A percentile compares a stretch with the other conserved stretches of the same genome.
Conservation (phyloP, 1,140 invertebrate species). For the Kradibia gibbosae region DNA sequence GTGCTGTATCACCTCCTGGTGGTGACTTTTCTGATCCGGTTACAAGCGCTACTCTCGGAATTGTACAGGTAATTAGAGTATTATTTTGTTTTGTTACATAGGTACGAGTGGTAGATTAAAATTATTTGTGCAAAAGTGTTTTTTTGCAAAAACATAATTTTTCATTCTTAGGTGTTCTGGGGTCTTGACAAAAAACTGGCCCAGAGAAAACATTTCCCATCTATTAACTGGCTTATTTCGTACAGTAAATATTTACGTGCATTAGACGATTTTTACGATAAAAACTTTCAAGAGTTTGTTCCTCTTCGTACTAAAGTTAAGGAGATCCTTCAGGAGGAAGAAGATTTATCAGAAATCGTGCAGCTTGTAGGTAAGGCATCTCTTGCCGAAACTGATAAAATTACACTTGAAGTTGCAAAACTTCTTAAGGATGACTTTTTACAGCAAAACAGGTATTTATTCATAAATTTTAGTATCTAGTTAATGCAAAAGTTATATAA, state of each 20-base stretch:
- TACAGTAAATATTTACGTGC: constrained; percentile 99
- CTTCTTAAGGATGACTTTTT: constrained; percentile 99
- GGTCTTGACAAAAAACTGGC: constrained; percentile 99
- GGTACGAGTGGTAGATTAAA: neutral
- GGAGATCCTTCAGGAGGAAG: constrained; percentile 99
- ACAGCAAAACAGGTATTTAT: constrained; percentile 93
- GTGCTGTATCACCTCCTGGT: constrained; percentile 99
- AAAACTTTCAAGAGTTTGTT: constrained; percentile 99
- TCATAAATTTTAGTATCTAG: neutral
- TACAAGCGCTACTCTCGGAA: constrained; percentile 98
- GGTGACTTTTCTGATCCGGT: constrained; percentile 99
- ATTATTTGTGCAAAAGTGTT: neutral
- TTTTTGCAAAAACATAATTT: constrained; percentile 29
- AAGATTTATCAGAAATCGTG: constrained; percentile 99
- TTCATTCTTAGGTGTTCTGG: constrained; percentile 88
- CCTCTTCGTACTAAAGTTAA: constrained; percentile 93
- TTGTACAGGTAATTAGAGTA: constrained; percentile 83
- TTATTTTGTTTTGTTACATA: neutral
- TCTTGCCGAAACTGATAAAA: constrained; percentile 98
- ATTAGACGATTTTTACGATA: constrained; percentile 99
- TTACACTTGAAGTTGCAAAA: constrained; percentile 98
- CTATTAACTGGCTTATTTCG: constrained; percentile 99
- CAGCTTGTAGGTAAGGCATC: constrained; percentile 99
- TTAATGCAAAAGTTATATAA: neutral
- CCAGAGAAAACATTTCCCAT: constrained; percentile 99